Evolutionary conservation across 2,113 vertebrate genomes (phyloP), one percentile per base, ranked within the genome.

Genomic region (Semnornis frantzii): DNA sequence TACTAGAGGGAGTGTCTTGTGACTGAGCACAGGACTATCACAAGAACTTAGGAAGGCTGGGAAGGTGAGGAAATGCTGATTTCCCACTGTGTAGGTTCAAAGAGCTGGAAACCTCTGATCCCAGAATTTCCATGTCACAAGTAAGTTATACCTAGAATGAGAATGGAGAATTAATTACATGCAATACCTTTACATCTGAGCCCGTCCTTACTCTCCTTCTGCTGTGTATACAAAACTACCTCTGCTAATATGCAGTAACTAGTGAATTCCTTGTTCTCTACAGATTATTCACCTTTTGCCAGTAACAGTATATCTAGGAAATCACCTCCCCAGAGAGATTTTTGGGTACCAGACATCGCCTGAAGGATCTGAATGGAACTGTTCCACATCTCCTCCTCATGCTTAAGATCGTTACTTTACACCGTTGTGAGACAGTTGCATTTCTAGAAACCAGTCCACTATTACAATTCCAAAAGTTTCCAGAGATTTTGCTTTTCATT

Each of bases 61-160:
- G 50, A 57, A 87, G 85, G 58, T 88, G 69, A 78, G 85, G 69
- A 90, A 87, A 83, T 64, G 62, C 19, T 65, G 17, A n/a, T 69
- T 90, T 90, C 48, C 72, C 39, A 15, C 72, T 84, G 54, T 75
- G 58, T 73, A 54, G 23, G 34, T 90, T 93, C 86, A 88, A 46
- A 52, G 54, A 63, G 15, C 8, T 72, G 50, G 60, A 87, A 77
- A 75, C n/a, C 28, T 80, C 23, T 73, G 75, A 55, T 66, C 63
- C 55, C 57, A 79, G 90, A 90, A 92, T 87, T 88, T 80, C 85
- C 71, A 59, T 13, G 3, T 44, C 63, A 59, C 46, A 54, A 52
- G 27, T 82, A 54, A 52, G 27, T 82, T 80, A 82, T 11, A 76
- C 84, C 97, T 97, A 79, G 60, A 97, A 96, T 14, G 95, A 60